These are phyloP conservation scores for Echinarachnius parma DNA, from an alignment of 53 echinoderm and acorn worm genomes.

Conservation along the genomic window DNA sequence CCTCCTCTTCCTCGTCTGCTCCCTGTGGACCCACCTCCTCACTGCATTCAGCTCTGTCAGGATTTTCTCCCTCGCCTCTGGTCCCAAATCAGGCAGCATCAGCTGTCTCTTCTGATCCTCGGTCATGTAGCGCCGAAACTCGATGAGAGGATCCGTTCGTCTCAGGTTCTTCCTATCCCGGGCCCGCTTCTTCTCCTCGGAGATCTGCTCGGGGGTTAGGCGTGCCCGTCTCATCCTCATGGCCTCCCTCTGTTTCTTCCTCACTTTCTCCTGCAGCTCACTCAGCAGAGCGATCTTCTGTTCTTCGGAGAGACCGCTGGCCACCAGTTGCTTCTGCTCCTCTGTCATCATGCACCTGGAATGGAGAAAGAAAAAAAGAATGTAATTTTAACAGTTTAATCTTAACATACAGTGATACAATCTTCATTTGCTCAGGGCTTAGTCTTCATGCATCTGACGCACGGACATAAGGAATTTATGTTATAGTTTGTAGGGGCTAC, in stretches of 20 bases:
- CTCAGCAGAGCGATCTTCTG: conserved; percentile 5
- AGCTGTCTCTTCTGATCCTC: conserved; percentile 15
- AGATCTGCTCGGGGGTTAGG: not conserved
- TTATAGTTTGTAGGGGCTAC: too few relatives aligned
- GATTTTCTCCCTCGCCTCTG: not conserved
- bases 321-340: conserved; percentile 6
- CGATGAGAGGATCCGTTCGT: conserved; percentile 16
- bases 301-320: conserved; percentile 17
- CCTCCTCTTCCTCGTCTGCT: conserved; percentile 4
- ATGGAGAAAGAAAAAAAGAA: too few relatives aligned
- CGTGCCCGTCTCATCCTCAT: conserved; percentile 17
- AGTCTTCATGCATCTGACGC: not conserved
- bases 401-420: too few relatives aligned
- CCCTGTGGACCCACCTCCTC: conserved; percentile 27
- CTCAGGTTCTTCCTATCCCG: conserved; percentile 18
- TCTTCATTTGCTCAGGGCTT: too few relatives aligned
- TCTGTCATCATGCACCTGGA: conserved; percentile 23
- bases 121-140: conserved; percentile 28
- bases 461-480: too few relatives aligned
- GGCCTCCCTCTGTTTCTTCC: not conserved
- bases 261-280: conserved; percentile 8
- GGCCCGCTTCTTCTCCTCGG: conserved; percentile 7
- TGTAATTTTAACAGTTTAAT: too few relatives aligned
- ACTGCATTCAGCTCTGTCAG: conserved; percentile 17
- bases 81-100: conserved; percentile 27